Percentiles rank a stretch among this genome's conserved stretches.
Evolutionary conservation across 2,888 invertebrate species (phyloP).

Genomic region (Heliconius sara): DNA sequence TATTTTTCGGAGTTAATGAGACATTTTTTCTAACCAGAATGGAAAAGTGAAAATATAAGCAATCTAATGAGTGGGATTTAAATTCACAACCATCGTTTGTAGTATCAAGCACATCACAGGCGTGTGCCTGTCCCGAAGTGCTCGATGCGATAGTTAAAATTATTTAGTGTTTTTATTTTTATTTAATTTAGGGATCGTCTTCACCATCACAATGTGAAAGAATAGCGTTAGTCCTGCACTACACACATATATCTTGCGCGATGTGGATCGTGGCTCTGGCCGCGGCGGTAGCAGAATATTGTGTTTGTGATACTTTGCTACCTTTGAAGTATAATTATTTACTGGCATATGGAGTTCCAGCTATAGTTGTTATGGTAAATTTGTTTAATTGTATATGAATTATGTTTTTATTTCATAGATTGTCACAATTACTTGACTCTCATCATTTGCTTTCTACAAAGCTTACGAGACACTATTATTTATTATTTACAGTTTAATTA

Average conservation of each 20-base stretch:
- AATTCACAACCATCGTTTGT: too few relatives aligned
- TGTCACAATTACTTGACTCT: background rate
- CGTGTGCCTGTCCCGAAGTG: too few relatives aligned
- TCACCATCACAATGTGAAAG: conserved; percentile 86
- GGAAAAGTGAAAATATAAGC: too few relatives aligned
- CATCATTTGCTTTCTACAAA: background rate
- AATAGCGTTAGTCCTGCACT: conserved; percentile 87
- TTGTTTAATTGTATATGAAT: background rate
- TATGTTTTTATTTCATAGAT: too few relatives aligned
- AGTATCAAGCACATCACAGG: too few relatives aligned
- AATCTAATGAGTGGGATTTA: too few relatives aligned
- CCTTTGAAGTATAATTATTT: conserved; percentile 85
- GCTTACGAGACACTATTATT: background rate
- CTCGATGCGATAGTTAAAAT: too few relatives aligned
- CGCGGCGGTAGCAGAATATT: conserved; percentile 78
- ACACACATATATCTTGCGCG: conserved; percentile 87
- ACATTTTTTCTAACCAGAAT: too few relatives aligned
- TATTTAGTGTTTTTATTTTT: background rate
- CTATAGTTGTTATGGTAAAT: conserved; percentile 87
- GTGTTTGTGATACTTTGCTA: conserved; percentile 84
- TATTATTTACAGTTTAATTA: conserved; percentile 82
- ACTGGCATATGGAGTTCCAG: conserved; percentile 86
- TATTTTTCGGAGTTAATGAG: too few relatives aligned
- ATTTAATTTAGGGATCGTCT: conserved; percentile 82
- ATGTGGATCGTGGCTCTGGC: conserved; percentile 88